Evolutionary conservation across 2,113 vertebrate species (phyloP).

Genomic region (Gallinago paraguaiae): DNA sequence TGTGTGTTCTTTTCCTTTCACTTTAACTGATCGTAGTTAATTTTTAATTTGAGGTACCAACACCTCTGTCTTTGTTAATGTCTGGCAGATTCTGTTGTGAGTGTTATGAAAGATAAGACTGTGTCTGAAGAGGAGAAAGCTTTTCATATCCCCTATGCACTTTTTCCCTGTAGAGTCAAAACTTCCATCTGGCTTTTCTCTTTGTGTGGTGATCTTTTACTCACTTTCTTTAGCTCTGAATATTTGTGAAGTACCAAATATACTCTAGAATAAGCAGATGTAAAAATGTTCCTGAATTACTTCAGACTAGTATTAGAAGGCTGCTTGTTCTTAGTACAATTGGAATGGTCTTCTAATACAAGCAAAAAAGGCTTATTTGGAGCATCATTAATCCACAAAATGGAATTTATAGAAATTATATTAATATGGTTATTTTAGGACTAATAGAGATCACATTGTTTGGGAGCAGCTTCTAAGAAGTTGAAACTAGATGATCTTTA

Average conservation of each 20-base stretch:
- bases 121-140: background rate
- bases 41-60: slow-evolving; percentile 17
- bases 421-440: background rate
- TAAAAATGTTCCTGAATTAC: background rate
- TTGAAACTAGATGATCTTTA: background rate
- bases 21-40: background rate
- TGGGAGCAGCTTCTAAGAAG: background rate
- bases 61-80: background rate
- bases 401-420: background rate
- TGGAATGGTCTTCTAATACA: background rate
- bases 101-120: background rate
- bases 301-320: background rate
- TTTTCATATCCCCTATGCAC: background rate
- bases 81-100: background rate
- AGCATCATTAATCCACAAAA: background rate
- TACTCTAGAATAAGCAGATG: background rate
- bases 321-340: background rate
- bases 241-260: background rate
- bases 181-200: background rate
- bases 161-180: background rate
- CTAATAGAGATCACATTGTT: background rate
- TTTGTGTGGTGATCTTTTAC: background rate
- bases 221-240: background rate
- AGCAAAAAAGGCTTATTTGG: background rate
- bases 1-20: background rate